A percentile compares a stretch with the other conserved stretches of the same genome.
phyloP scores from a whole-genome alignment of 2,113 vertebrate species.

The Seriola aureovittata region DNA sequence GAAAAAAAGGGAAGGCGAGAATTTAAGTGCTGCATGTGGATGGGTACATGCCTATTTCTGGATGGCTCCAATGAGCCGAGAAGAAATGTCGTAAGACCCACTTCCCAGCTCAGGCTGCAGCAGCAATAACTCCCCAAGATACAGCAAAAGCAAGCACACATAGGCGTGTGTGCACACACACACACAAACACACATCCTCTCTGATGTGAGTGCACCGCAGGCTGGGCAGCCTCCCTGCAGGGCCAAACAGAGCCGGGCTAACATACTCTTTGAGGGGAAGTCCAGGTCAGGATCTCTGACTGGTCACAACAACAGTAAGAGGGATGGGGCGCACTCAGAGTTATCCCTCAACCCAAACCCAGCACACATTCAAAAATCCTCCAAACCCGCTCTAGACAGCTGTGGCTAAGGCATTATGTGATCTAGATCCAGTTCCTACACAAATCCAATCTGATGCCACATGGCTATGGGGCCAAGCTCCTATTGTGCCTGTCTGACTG shows the following conservation, averaged over 20 bases:
- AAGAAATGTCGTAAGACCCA: constrained; percentile 64
- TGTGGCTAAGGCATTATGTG: constrained; percentile 32
- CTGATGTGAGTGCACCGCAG: constrained; percentile 48
- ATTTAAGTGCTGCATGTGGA: constrained; percentile 45
- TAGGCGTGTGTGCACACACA: constrained; percentile 2
- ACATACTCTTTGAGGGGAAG: constrained; percentile 25
- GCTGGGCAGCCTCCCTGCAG: constrained; percentile 35
- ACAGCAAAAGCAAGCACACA: constrained; percentile 43
- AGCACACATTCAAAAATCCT: constrained; percentile 31
- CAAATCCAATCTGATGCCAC: constrained; percentile 65
- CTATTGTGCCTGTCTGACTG: constrained; percentile 54
- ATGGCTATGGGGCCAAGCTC: constrained; percentile 33
- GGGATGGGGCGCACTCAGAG: constrained; percentile 11
- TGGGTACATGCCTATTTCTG: constrained; percentile 67
- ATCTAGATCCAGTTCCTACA: constrained; percentile 30
- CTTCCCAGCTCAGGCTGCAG: constrained; percentile 62
- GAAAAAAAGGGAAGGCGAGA: constrained; percentile 32
- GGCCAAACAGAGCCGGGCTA: constrained; percentile 53
- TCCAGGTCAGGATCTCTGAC: constrained; percentile 52
- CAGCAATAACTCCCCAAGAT: constrained; percentile 59
- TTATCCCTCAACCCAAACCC: constrained; percentile 7
- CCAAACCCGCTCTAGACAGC: constrained; percentile 25
- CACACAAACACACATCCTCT: constrained; percentile 33
- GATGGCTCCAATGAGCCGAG: constrained; percentile 61
- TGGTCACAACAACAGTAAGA: constrained; percentile 38